Evolutionary conservation across 2,888 invertebrate species (phyloP).

Genomic region (Philonicus albiceps): DNA sequence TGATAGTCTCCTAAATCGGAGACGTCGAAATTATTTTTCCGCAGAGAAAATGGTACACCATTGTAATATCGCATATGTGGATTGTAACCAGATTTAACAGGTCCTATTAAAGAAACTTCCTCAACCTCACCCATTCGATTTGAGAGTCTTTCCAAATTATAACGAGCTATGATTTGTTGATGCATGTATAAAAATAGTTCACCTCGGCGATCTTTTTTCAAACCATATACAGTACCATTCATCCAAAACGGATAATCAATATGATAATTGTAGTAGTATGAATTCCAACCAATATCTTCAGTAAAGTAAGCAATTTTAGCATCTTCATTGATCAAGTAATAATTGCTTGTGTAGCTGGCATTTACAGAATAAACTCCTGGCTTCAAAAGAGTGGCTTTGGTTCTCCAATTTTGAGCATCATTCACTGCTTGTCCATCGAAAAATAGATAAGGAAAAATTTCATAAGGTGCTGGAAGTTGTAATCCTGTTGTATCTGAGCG

Average conservation of each 20-base stretch:
- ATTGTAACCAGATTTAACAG: slow-evolving; percentile 69
- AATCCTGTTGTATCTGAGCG: slow-evolving; percentile 72
- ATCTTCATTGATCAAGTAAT: slow-evolving; percentile 65
- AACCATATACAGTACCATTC: slow-evolving; percentile 66
- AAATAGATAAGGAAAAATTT: slow-evolving; percentile 80
- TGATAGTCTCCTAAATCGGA: slow-evolving; percentile 59
- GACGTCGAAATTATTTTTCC: slow-evolving; percentile 68
- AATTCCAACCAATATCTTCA: slow-evolving; percentile 75
- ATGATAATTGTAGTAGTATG: slow-evolving; percentile 70
- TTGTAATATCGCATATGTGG: slow-evolving; percentile 71
- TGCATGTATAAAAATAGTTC: slow-evolving; percentile 72
- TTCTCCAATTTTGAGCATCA: slow-evolving; percentile 65
- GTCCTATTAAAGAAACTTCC: slow-evolving; percentile 66
- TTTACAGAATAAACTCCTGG: background rate
- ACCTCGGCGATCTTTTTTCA: slow-evolving; percentile 69
- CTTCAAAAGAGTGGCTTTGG: background rate
- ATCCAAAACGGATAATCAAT: slow-evolving; percentile 73
- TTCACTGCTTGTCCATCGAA: slow-evolving; percentile 76
- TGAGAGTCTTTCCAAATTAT: slow-evolving; percentile 78
- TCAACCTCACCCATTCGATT: slow-evolving; percentile 74
- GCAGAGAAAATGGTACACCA: slow-evolving; percentile 71
- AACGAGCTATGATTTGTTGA: slow-evolving; percentile 75
- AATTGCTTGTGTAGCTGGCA: slow-evolving; percentile 67
- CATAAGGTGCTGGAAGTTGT: slow-evolving; percentile 76
- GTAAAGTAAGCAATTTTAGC: slow-evolving; percentile 73